These are phyloP conservation scores for Oegoconia quadripuncta DNA, from an alignment of 2,888 invertebrate genomes.

Conservation along the genomic window DNA sequence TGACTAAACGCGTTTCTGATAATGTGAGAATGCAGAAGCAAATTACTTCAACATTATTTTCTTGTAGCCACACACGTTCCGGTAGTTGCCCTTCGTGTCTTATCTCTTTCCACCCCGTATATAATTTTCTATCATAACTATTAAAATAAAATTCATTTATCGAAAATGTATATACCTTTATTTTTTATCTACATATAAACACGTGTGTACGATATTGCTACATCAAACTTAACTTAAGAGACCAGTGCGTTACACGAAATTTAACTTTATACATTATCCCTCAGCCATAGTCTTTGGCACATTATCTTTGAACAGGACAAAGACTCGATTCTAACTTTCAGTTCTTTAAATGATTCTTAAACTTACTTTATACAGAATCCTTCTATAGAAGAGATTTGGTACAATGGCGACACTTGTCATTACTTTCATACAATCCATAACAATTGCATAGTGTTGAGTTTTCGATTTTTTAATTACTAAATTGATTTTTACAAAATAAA, in stretches of 20 bases:
- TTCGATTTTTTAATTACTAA: too few species aligned
- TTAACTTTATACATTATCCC: constrained; percentile 48
- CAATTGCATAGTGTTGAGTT: too few species aligned
- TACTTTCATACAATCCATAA: too few species aligned
- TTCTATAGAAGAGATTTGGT: constrained; percentile 17
- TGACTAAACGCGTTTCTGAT: too few species aligned
- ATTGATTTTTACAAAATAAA: too few species aligned
- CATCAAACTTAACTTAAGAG: constrained; percentile 65
- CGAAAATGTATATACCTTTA: constrained; percentile 69
- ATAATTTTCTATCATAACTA: too few species aligned
- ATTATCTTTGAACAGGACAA: constrained; percentile 74
- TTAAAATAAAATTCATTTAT: constrained; percentile 26
- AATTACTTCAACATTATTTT: too few species aligned
- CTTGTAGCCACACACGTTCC: too few species aligned
- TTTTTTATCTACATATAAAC: constrained; percentile 77
- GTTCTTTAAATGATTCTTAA: constrained; percentile 54
- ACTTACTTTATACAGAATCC: constrained; percentile 47
- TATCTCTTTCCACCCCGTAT: too few species aligned
- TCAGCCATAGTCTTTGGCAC: constrained; percentile 76
- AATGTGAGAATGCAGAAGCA: too few species aligned
- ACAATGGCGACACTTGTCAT: constrained; percentile 20
- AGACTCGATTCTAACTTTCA: constrained; percentile 67
- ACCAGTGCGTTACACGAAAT: constrained; percentile 70
- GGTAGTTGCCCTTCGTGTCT: too few species aligned
- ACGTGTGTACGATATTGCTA: constrained; percentile 69